phyloP scores from a whole-genome alignment of 1,140 invertebrate species.

The Neoseiulus cucumeris region DNA sequence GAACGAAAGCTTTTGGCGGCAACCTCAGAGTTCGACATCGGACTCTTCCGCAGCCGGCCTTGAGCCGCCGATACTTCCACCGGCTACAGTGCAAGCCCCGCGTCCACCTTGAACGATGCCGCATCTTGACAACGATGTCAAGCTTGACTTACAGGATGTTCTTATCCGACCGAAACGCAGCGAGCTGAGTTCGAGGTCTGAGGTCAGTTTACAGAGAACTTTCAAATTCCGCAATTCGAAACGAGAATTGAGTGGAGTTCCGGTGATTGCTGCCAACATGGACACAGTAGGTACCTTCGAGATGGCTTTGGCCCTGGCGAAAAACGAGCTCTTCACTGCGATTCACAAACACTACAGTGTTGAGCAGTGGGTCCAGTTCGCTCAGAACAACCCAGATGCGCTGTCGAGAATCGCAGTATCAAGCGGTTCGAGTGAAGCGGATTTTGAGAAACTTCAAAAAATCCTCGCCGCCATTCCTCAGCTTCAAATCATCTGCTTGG shows the following conservation, averaged over 20 bases:
- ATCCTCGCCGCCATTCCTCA: slow-evolving; percentile 47
- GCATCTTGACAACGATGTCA: too few species aligned
- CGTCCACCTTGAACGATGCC: too few species aligned
- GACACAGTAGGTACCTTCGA: too few species aligned
- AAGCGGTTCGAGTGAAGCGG: slow-evolving; percentile 56
- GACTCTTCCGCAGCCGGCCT: too few species aligned
- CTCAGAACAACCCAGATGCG: slow-evolving; percentile 43
- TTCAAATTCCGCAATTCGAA: slow-evolving; percentile 77
- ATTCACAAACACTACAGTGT: slow-evolving; percentile 75
- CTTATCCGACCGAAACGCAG: slow-evolving; percentile 72
- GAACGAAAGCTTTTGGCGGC: too few species aligned
- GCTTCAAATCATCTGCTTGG: slow-evolving; percentile 58
- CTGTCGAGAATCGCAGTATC: slow-evolving; percentile 59
- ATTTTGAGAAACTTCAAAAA: slow-evolving; percentile 53
- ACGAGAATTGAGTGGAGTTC: slow-evolving; percentile 60
- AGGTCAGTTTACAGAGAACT: slow-evolving; percentile 59
- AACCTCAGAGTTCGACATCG: too few species aligned
- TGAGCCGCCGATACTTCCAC: too few species aligned
- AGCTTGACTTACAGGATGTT: slow-evolving; percentile 88
- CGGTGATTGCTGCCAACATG: slow-evolving; percentile 86
- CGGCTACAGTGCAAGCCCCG: too few species aligned
- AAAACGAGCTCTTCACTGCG: slow-evolving; percentile 66
- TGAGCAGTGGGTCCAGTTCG: slow-evolving; percentile 67
- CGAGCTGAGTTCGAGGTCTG: slow-evolving; percentile 64
- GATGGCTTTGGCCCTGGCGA: slow-evolving; percentile 62